Conservation (phyloP, 1,140 invertebrate species). For the Philopotamus ludificatus region DNA sequence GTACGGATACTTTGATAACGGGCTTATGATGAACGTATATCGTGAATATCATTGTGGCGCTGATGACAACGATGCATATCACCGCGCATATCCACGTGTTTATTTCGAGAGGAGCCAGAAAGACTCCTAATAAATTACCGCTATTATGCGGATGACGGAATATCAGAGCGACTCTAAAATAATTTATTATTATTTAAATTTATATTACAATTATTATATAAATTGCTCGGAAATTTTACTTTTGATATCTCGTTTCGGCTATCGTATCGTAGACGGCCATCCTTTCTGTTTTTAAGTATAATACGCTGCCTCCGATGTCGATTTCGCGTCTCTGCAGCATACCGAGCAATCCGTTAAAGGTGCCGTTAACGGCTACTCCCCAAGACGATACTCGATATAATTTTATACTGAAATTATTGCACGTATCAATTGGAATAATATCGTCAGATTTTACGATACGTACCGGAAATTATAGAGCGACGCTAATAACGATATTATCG, state of each 20-base stretch:
- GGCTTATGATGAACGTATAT: too few species aligned
- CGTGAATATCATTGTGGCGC: background rate
- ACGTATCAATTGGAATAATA: too few species aligned
- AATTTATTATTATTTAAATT: background rate
- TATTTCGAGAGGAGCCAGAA: slow-evolving; percentile 56
- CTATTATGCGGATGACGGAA: slow-evolving; percentile 63
- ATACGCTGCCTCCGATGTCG: slow-evolving; percentile 60
- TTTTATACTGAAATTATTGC: slow-evolving; percentile 41
- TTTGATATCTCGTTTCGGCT: slow-evolving; percentile 57
- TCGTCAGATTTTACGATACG: too few species aligned
- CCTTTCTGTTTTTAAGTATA: slow-evolving; percentile 60
- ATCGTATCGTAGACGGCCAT: slow-evolving; percentile 59
- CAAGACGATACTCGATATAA: slow-evolving; percentile 58
- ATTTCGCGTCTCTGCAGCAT: slow-evolving; percentile 56
- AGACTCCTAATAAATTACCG: slow-evolving; percentile 59
- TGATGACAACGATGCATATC: background rate
- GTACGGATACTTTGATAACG: slow-evolving; percentile 34
- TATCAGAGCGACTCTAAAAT: slow-evolving; percentile 57
- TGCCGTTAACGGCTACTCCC: slow-evolving; percentile 64
- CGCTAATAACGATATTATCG: background rate
- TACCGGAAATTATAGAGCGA: background rate
- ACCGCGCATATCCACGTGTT: slow-evolving; percentile 54
- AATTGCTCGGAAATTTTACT: slow-evolving; percentile 48
- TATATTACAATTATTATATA: background rate
- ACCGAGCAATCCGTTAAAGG: slow-evolving; percentile 65